Evolutionary conservation across 2,113 vertebrate genomes (phyloP).

Genomic region (Clarias magur): DNA sequence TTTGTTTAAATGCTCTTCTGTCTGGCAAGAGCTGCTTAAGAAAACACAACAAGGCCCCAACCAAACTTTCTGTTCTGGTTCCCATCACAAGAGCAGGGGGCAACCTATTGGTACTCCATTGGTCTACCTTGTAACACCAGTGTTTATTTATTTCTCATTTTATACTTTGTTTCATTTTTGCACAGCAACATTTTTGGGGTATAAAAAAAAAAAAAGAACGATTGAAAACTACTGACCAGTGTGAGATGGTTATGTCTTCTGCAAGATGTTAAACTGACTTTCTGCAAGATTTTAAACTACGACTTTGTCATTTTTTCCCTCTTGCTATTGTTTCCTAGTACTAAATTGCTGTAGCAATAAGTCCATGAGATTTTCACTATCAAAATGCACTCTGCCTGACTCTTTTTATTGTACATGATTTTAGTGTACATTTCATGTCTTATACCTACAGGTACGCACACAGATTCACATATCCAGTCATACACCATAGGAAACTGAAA

Average conservation of each 20-base stretch:
- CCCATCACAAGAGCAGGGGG: constrained; percentile 37
- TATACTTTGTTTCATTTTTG: constrained; percentile 23
- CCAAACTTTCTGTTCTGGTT: constrained; percentile 42
- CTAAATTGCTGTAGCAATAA: constrained; percentile 56
- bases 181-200: constrained; percentile 40
- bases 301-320: constrained; percentile 27
- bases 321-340: constrained; percentile 45
- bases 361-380: constrained; percentile 54
- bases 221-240: constrained; percentile 20
- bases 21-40: constrained; percentile 36
- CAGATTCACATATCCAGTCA: too few relatives aligned
- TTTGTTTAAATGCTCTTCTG: constrained; percentile 18
- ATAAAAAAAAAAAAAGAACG: background rate
- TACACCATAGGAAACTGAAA: too few relatives aligned
- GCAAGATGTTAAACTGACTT: constrained; percentile 34
- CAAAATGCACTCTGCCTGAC: constrained; percentile 45
- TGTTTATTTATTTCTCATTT: constrained; percentile 46
- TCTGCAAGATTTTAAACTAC: constrained; percentile 41
- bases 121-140: constrained; percentile 38
- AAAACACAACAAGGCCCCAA: constrained; percentile 19
- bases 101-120: constrained; percentile 40
- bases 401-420: constrained; percentile 51
- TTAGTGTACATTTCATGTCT: constrained; percentile 53
- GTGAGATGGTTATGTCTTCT: constrained; percentile 26
- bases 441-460: constrained; percentile 10